These are phyloP conservation scores for Drosophila cognata DNA, from an alignment of 2,888 invertebrate species.

Conservation along the genomic window DNA sequence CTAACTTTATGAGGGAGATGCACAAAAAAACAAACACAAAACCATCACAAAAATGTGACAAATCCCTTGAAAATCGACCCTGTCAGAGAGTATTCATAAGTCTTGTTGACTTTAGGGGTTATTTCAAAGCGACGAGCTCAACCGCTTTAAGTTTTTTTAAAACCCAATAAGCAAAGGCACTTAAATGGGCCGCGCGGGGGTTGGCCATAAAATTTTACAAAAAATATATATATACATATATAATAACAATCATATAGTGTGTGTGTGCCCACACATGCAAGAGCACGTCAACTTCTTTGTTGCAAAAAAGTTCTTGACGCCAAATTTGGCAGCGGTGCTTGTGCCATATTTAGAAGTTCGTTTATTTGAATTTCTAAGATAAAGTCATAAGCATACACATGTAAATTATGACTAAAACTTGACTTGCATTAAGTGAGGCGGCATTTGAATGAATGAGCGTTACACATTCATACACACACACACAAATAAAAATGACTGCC, in stretches of 20 bases:
- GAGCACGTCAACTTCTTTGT: constrained; percentile 36
- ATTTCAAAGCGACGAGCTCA: constrained; percentile 15
- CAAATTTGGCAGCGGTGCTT: constrained; percentile 62
- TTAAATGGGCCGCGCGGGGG: constrained; percentile 47
- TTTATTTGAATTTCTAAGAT: constrained; percentile 53
- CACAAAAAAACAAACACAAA: constrained; percentile 13
- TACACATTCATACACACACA: constrained; percentile 23
- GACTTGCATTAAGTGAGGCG: constrained; percentile 62
- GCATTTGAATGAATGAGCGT: constrained; percentile 59
- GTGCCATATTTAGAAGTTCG: constrained; percentile 55
- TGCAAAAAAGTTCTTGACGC: constrained; percentile 38
- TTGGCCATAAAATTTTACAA: constrained; percentile 31
- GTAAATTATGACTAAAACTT: constrained; percentile 74
- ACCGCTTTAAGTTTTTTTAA: constrained; percentile 17
- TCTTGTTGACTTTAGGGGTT: constrained; percentile 12
- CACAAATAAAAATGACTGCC: constrained; percentile 35
- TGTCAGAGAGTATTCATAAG: constrained; percentile 5
- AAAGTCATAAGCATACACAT: constrained; percentile 60
- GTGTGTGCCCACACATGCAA: constrained; percentile 31
- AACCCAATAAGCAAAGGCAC: constrained; percentile 22
- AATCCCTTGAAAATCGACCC: constrained; percentile 16
- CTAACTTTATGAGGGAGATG: constrained; percentile 33
- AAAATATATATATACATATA: not conserved
- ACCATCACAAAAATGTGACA: constrained; percentile 12
- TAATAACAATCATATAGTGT: constrained; percentile 33